phyloP scores from a whole-genome alignment of 2,888 invertebrate genomes.

The Drosophila phalerata region DNA sequence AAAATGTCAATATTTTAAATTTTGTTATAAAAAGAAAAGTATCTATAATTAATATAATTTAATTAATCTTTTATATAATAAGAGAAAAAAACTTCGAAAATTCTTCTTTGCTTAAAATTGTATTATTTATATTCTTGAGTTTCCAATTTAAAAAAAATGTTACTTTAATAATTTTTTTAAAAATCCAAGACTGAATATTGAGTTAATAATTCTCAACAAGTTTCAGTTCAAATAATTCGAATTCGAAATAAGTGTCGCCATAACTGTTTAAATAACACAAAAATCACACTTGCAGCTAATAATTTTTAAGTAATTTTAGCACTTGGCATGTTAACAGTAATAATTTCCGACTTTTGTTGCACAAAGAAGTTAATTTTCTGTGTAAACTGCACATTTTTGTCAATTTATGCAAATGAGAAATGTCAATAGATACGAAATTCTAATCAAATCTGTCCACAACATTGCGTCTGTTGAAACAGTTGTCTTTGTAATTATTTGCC shows the following conservation, averaged over 20 bases:
- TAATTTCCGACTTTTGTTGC: not conserved
- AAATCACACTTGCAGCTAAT: not conserved
- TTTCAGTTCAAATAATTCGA: not conserved
- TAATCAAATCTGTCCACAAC: constrained; percentile 24
- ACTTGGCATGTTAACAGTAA: not conserved
- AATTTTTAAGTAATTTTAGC: not conserved
- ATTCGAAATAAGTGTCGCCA: not conserved
- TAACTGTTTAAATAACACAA: not conserved
- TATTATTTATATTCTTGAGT: too few species aligned
- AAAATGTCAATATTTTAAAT: too few species aligned
- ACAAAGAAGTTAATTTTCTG: not conserved
- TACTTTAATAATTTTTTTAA: too few species aligned
- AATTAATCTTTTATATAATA: too few species aligned
- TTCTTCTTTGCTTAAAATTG: too few species aligned
- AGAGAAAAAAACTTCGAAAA: too few species aligned
- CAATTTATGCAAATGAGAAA: constrained; percentile 4
- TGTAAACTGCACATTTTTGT: constrained; percentile 5
- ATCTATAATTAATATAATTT: too few species aligned
- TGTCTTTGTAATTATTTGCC: constrained; percentile 21
- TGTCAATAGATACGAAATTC: constrained; percentile 8
- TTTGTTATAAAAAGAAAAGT: too few species aligned
- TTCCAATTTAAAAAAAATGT: too few species aligned
- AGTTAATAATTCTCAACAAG: not conserved
- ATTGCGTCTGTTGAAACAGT: constrained; percentile 32
- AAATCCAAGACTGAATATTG: too few species aligned